Evolutionary conservation across 2,797 vertebrate genomes (phyloP), one percentile per base, ranked within the genome.

Genomic region (Eidolon dupreanum): DNA sequence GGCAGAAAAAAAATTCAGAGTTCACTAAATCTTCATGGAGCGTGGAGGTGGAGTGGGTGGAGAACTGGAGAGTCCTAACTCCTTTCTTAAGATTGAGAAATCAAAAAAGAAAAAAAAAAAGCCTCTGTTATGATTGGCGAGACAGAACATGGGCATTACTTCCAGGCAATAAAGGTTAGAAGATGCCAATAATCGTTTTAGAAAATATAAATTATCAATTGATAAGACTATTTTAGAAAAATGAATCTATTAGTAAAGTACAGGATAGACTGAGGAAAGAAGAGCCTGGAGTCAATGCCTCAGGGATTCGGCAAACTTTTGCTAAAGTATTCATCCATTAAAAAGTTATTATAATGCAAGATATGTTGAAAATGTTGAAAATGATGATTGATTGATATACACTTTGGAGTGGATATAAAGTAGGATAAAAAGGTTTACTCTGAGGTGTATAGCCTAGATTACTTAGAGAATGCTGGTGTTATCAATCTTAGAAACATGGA

Each of bases 331-430:
- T 33, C 81, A n/a, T 75, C 31, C 51, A 41, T 81, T 88, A 84
- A 33, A 66, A 87, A 10, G 26, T 83, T 88, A 68, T 53, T 82
- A 53, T 82, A 61, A 77, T 46, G 41, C 22, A 79, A 90, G 41
- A 88, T 86, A 88, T 70, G 17, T 70, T 59, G 24, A 46, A 88
- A 88, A 88, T 70, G 17, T 70, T 59, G 24, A 46, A 91, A 66
- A 77, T 49, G 8, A 84, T 59, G 55, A 61, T 66, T 82, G 43
- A 68, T 51, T 49, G 49, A 49, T 49, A 49, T 49, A 15, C 1
- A 49, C 49, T 92, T 59, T 78, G 28, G 51, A 43, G 22, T 55
- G 11, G 10, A 17, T 68, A 57, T 26, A 71, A 26, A 59, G 20
- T 5, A 41, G 28, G 5, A 70, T 36, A 24, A 51, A 73, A 82